Conservation (phyloP, 1,140 invertebrate genomes). For the Steinernema feltiae region DNA sequence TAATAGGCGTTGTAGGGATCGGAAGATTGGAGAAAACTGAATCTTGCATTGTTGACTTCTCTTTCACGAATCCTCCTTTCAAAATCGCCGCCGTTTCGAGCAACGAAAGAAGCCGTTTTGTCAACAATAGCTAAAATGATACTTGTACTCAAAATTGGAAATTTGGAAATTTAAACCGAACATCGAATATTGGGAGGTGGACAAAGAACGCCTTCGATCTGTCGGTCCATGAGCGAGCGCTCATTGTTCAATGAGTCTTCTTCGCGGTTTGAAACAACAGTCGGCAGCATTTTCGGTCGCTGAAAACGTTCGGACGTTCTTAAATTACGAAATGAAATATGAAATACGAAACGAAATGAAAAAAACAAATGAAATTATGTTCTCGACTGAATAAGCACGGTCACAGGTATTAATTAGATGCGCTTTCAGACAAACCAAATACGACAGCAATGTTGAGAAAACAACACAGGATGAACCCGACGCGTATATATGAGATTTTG, state of each 20-base stretch:
- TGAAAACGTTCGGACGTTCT: neutral
- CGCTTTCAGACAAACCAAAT: too few relatives aligned
- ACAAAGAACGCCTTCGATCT: constrained; percentile 82
- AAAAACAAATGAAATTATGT: neutral
- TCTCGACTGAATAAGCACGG: too few relatives aligned
- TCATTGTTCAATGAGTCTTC: constrained; percentile 52
- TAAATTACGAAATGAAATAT: too few relatives aligned
- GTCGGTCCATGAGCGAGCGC: constrained; percentile 46
- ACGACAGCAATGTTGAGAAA: too few relatives aligned
- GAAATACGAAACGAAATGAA: too few relatives aligned
- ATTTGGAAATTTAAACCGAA: constrained; percentile 71
- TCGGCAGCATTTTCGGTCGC: constrained; percentile 1
- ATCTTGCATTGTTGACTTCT: constrained; percentile 63
- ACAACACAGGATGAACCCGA: too few relatives aligned
- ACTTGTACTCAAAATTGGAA: neutral
- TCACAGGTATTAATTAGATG: too few relatives aligned
- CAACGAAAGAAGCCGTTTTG: constrained; percentile 63
- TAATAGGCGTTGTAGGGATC: constrained; percentile 99
- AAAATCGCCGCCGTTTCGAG: constrained; percentile 63
- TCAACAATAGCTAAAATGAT: constrained; percentile 62
- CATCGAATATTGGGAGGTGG: constrained; percentile 96
- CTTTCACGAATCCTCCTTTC: constrained; percentile 62
- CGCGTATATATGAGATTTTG: too few relatives aligned
- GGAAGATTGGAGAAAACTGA: constrained; percentile 73
- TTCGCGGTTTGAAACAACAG: constrained; percentile 45